Base-by-base conservation (phyloP, 2,888 invertebrate species). In the Lycocerus yunnanus region DNA sequence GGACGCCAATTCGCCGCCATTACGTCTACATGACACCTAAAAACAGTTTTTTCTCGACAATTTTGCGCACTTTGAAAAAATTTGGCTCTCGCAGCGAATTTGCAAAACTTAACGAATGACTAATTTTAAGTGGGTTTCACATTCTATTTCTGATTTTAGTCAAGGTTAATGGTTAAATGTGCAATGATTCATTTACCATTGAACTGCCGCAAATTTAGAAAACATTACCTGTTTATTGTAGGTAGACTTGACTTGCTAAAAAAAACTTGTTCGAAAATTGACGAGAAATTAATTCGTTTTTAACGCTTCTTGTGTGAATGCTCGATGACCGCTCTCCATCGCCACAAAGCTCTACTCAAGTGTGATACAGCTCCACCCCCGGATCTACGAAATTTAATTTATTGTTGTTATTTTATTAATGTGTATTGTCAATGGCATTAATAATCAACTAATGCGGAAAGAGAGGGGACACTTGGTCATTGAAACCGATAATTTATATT, bases 1-100 rank as follows among this genome's bases (percentile, higher is more conserved):
- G 83, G 83, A 83, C 84, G 85, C 84, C 84, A 84, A 84, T 84
- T 83, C 82, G 83, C 83, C 84, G 84, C 82, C 84, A 77, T 79
- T 74, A 79, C 81, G 82, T 82, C 80, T 83, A 83, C 82, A 84
- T 76, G 74, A 69, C 73, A 71, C 18, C 78, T 20, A 20, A 24
- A 65, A 69, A 72, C 66, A 58, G 59, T 15, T 71, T 69, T 66
- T 60, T 24, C 21, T 18, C n/a, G 15, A 59, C 66, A 71, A 67
- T 61, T 72, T 60, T 20, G 14, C 66, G 24, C n/a, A 63, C 63
- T 69, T 15, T 16, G 43, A 43, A 43, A 43, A 43, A 43, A 43
- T 43, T 43, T 43, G 43, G 43, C 43, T 43, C 43, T n/a, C 43
- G 43, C n/a, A 43, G 43, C 43, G n/a, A 43, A 43, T 43, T 43